phyloP scores from a whole-genome alignment of 2,888 invertebrate species.

The Temnothorax rugatulus region DNA sequence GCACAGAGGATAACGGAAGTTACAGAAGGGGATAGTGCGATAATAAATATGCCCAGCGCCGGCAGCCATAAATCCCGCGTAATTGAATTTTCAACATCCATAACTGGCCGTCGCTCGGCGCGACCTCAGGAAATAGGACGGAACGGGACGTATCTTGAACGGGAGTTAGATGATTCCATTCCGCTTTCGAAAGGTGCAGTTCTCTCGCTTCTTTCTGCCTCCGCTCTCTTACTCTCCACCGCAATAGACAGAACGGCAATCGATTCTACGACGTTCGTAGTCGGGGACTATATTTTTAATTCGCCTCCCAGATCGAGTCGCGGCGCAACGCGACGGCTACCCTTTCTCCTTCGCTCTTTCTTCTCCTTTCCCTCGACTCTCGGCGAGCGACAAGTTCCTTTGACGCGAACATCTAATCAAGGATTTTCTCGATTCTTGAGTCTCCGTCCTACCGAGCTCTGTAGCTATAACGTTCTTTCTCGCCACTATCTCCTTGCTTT shows the following conservation, averaged over 20 bases:
- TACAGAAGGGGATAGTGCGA: conserved; percentile 57
- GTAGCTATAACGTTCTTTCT: conserved; percentile 17
- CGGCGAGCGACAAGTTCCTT: conserved; percentile 68
- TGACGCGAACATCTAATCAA: conserved; percentile 80
- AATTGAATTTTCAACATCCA: conserved; percentile 83
- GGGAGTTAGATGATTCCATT: conserved; percentile 68
- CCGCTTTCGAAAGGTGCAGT: conserved; percentile 65
- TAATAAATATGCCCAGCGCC: conserved; percentile 81
- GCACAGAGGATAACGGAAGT: conserved; percentile 53
- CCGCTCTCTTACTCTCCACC: background rate
- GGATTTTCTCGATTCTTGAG: conserved; percentile 68
- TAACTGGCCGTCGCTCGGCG: conserved; percentile 74
- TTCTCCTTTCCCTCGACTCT: conserved; percentile 49
- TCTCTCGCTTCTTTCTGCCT: conserved; percentile 58
- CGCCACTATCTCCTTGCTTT: conserved; percentile 16
- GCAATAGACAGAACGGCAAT: conserved; percentile 51
- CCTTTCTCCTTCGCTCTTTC: background rate
- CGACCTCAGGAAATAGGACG: conserved; percentile 79
- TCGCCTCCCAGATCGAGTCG: conserved; percentile 66
- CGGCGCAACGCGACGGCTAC: conserved; percentile 21
- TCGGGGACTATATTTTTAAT: conserved; percentile 76
- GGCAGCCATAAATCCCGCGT: conserved; percentile 80
- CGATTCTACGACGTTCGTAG: conserved; percentile 62
- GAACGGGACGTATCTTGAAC: conserved; percentile 80
- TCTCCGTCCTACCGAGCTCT: conserved; percentile 56